Base-by-base conservation (phyloP, 2,888 invertebrate genomes). In the Athalia circularis region DNA sequence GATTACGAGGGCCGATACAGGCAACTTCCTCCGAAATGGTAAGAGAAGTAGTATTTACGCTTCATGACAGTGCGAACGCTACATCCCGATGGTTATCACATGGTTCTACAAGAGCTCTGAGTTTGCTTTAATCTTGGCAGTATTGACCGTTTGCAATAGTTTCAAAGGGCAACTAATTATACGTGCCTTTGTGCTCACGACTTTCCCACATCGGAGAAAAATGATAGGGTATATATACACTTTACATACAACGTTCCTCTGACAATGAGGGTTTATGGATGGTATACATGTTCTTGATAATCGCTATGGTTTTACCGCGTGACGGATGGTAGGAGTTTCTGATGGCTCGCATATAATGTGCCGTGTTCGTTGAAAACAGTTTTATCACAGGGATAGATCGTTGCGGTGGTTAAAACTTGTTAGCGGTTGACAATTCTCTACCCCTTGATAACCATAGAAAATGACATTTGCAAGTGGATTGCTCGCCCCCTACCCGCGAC, bases 341-440 rank as follows among this genome's bases (percentile, higher is more conserved):
- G 15, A 54, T 5, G 54, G 50, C 54, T 68, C 15, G 68, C 68
- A 54, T 29, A 68, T 29, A 29, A 29, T 54, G 47, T 59, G 7
- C 72, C 47, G 57, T 47, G 29, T 29, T 29, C 45, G 47, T 72
- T 13, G 59, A 59, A 47, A 59, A 59, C 59, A 57, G 72, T 57
- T 7, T 11, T 54, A 72, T 72, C 45, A 59, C 52, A 15, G 72
- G 57, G 50, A 62, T 75, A 29, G 29, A 75, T 64, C 75, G 45
- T 75, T 75, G 75, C 62, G 62, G 75, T 50, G n/a, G 65, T 29
- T 62, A 47, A 50, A 52, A 62, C 75, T 62, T 75, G 75, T 75
- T 75, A 75, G 75, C 75, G 75, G 75, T 75, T 64, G 75, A 72
- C 72, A 72, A 75, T 48, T 75, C 61, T 75, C 62, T 64, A 52